A percentile compares a stretch with the other conserved stretches of the same genome.
phyloP scores from a whole-genome alignment of 92 coral and sea anemone genomes.

The Hydrozoanthus gracilis region DNA sequence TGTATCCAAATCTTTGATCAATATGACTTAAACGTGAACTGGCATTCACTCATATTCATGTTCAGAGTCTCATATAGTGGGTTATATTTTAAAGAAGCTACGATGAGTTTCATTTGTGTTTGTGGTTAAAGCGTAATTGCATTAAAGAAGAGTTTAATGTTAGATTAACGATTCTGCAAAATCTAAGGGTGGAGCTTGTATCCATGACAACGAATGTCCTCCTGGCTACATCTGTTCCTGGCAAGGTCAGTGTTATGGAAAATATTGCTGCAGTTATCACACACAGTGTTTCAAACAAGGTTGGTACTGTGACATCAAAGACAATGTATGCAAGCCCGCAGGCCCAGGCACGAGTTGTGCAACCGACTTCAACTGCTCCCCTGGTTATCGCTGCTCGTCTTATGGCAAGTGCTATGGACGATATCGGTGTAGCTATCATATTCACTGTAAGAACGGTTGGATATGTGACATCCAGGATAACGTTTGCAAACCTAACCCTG shows the following conservation, averaged over 20 bases:
- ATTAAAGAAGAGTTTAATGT: too few relatives aligned
- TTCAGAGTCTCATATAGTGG: too few relatives aligned
- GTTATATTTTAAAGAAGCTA: too few relatives aligned
- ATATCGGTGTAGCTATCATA: background rate
- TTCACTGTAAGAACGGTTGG: constrained; percentile 2
- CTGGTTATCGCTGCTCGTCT: background rate
- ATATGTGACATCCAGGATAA: background rate
- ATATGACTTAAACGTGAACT: too few relatives aligned
- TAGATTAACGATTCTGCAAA: too few relatives aligned
- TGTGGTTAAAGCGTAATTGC: too few relatives aligned
- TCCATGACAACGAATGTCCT: background rate
- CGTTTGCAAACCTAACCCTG: background rate
- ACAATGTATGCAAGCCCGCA: background rate
- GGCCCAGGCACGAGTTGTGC: background rate
- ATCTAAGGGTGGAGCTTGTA: background rate
- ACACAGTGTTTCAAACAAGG: background rate
- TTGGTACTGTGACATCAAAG: background rate
- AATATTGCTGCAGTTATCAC: background rate
- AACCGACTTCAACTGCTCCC: background rate
- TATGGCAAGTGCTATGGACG: background rate
- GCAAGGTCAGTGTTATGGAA: background rate
- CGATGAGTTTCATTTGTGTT: too few relatives aligned
- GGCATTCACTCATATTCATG: too few relatives aligned
- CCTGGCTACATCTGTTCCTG: background rate
- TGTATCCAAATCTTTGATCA: too few relatives aligned